phyloP scores from a whole-genome alignment of 2,888 invertebrate genomes.

The Eretmocerus hayati region DNA sequence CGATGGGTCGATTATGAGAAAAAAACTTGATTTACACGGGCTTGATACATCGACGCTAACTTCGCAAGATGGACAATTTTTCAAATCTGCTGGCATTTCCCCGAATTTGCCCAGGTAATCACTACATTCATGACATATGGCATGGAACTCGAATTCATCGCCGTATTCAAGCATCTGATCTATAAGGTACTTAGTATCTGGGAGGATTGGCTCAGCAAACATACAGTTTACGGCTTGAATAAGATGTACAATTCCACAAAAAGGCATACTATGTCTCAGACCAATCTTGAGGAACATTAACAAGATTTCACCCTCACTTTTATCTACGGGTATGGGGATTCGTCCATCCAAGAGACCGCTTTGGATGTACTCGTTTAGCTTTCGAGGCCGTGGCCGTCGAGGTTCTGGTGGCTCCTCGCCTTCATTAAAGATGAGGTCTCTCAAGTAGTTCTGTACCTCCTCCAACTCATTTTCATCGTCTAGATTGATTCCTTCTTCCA shows the following conservation, averaged over 20 bases:
- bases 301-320: slow-evolving; percentile 6
- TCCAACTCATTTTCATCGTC: too few species aligned
- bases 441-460: too few species aligned
- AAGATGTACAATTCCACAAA: slow-evolving; percentile 2
- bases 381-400: too few species aligned
- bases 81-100: neutral
- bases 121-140: slow-evolving; percentile 1
- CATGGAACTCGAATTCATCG: slow-evolving; percentile 2
- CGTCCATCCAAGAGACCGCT: neutral
- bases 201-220: slow-evolving; percentile 1
- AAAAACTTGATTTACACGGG: neutral
- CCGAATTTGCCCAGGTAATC: slow-evolving; percentile 3
- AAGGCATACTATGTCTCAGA: neutral
- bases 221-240: slow-evolving; percentile 7
- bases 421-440: too few species aligned
- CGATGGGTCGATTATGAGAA: slow-evolving; percentile 2
- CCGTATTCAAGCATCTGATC: slow-evolving; percentile 3
- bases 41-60: neutral
- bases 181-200: neutral
- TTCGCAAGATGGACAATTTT: neutral
- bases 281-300: slow-evolving; percentile 6
- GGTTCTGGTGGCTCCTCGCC: too few species aligned
- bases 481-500: too few species aligned
- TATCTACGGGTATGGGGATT: neutral
- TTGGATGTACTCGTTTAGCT: neutral